Base-by-base conservation (phyloP, 2,113 vertebrate genomes). In the Petromus typicus region DNA sequence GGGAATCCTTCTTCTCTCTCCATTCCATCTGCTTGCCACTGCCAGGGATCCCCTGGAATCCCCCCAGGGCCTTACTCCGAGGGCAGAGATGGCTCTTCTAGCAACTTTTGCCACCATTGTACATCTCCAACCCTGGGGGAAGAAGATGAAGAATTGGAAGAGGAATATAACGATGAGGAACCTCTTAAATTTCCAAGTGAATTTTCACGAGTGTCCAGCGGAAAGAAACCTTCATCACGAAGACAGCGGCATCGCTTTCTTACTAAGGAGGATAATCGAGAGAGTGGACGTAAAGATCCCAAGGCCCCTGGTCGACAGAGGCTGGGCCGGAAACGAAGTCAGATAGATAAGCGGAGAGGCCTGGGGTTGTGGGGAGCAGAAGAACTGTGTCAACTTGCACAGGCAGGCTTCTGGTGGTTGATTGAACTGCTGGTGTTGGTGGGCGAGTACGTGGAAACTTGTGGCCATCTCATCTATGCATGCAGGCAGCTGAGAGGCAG, bases 401-500 rank as follows among this genome's bases (percentile, higher is more conserved):
- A 99, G 81, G 98, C 99, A 79, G 99, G 99, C 86, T 96, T 99
- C 86, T 98, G 98, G 97, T 98, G 99, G 98, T 97, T 99, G 95
- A 99, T 99, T 48, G 98, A 99, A 95, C 98, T 99, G 84, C 98
- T 99, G 54, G 98, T 99, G 76, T 98, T 99, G 40, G 98, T 99
- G 89, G 98, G 99, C 64, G 97, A 99, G 17, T 98, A 97, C 0
- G 98, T 99, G 54, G 99, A 99, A 97, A 97, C 97, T 0, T 98
- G 98, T 37, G 98, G 98, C 12, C 78, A 98, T 78, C 98, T 98
- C 86, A 97, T 99, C 43, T 99, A 99, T 90, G 98, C 97, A 90
- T 98, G 98, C 56, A 98, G 98, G 76, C 98, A 96, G 81, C 94
- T 99, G 54, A 86, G 99, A 40, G 86, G 94, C 51, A 98, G 98